These are phyloP conservation scores for Nemapogon koenigi DNA, from an alignment of 2,888 invertebrate species.

Conservation along the genomic window DNA sequence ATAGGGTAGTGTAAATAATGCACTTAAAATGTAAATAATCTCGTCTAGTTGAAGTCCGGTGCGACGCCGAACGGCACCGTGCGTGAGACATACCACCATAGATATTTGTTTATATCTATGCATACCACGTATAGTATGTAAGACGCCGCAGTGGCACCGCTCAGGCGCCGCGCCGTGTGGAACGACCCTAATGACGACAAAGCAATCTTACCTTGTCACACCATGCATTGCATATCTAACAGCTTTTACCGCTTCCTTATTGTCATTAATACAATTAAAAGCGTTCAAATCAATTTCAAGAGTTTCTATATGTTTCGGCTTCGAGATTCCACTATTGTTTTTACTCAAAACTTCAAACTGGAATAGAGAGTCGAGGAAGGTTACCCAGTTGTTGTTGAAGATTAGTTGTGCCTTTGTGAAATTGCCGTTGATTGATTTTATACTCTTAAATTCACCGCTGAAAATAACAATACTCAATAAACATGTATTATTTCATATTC, in stretches of 20 bases:
- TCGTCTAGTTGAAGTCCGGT: too few species aligned
- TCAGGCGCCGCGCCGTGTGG: too few species aligned
- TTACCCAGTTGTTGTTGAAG: constrained; percentile 81
- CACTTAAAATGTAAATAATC: too few species aligned
- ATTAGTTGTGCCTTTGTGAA: constrained; percentile 34
- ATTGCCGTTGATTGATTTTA: constrained; percentile 22
- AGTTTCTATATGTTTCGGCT: constrained; percentile 56
- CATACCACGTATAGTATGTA: too few species aligned
- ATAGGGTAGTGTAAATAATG: neutral
- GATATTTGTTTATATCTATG: too few species aligned
- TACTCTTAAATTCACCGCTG: constrained; percentile 31
- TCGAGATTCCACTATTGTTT: constrained; percentile 62
- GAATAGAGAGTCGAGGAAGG: constrained; percentile 83
- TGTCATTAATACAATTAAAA: constrained; percentile 16
- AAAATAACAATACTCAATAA: constrained; percentile 8
- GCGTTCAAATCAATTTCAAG: constrained; percentile 25
- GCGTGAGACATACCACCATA: too few species aligned
- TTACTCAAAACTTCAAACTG: constrained; percentile 75
- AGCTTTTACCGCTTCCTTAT: constrained; percentile 3
- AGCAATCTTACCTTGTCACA: constrained; percentile 24
- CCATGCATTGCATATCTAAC: constrained; percentile 18
- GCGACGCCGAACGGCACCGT: too few species aligned
- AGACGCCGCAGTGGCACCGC: too few species aligned
- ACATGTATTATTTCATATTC: too few species aligned
- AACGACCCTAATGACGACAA: too few species aligned